Base-by-base conservation (phyloP, 2,888 invertebrate genomes). In the Patella caerulea region DNA sequence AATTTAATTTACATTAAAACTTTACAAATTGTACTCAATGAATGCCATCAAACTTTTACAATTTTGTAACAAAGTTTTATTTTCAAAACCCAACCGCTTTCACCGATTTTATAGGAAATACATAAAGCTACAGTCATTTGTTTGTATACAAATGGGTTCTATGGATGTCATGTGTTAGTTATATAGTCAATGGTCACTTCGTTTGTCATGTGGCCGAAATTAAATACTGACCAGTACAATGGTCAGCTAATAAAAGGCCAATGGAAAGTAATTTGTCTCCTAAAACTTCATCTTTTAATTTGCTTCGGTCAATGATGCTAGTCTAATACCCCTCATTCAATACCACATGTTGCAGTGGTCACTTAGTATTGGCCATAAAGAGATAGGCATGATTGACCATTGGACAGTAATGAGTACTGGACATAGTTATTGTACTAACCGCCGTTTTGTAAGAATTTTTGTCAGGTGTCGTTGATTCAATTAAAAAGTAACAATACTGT, bases 201-300 rank as follows among this genome's bases (percentile, higher is more conserved):
- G 24, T 65, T 65, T 19, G 65, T 65, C 65, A 65, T 65, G 19
- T 65, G 65, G 65, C 24, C 65, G 24, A 65, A 65, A 65, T 65
- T 65, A 24, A 65, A 65, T 65, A 65, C 24, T 65, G 65, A 65
- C 65, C 65, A 65, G 65, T 65, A 65, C 65, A 65, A 65, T 65
- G 65, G 65, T 65, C 65, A 65, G 65, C 65, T 65, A 65, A 65
- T 65, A 65, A 65, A 65, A 65, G 65, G 24, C 19, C 65, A 65
- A 65, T 65, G 24, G 65, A 65, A 65, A 65, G 65, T 65, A 65
- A 65, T 65, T 65, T 65, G 65, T 65, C 65, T 24, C 65, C 65
- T 65, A 65, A 65, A 65, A 65, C 24, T 65, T 65, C 65, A 65
- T 65, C 65, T 65, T 24, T 65, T 65, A 65, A 65, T 65, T 65